Evolutionary conservation across 2,113 vertebrate species (phyloP).

Genomic region (Aspiorhynchus laticeps): DNA sequence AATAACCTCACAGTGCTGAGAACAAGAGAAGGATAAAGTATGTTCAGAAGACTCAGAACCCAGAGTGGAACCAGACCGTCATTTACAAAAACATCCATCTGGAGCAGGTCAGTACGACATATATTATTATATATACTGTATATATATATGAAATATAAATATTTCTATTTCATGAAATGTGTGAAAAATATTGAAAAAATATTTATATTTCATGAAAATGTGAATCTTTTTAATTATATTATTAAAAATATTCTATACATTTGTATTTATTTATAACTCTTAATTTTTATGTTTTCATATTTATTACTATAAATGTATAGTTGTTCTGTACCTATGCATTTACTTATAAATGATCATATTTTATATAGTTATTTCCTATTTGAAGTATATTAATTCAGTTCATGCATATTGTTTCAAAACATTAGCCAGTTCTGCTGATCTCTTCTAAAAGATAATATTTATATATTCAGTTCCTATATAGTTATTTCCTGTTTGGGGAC

Average conservation of each 20-base stretch:
- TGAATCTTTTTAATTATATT: background rate
- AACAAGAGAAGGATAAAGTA: conserved; percentile 96
- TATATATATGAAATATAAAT: background rate
- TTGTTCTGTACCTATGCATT: no score
- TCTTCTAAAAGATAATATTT: background rate
- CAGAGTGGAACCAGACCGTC: conserved; percentile 99
- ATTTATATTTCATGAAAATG: no score
- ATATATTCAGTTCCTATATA: background rate
- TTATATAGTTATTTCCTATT: background rate
- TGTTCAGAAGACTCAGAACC: conserved; percentile 93
- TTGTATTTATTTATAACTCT: no score
- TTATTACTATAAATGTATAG: no score
- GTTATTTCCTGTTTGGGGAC: background rate
- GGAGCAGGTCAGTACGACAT: conserved; percentile 86
- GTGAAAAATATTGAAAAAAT: no score
- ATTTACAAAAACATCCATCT: conserved; percentile 98
- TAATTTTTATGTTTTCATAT: no score
- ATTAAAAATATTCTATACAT: background rate
- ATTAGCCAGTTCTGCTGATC: background rate
- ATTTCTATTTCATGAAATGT: no score
- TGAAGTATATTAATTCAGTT: background rate
- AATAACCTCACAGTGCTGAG: conserved; percentile 84
- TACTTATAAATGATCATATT: background rate
- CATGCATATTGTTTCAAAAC: background rate
- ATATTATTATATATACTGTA: background rate